phyloP scores from a whole-genome alignment of 2,113 vertebrate genomes.

The Prunella fulvescens region DNA sequence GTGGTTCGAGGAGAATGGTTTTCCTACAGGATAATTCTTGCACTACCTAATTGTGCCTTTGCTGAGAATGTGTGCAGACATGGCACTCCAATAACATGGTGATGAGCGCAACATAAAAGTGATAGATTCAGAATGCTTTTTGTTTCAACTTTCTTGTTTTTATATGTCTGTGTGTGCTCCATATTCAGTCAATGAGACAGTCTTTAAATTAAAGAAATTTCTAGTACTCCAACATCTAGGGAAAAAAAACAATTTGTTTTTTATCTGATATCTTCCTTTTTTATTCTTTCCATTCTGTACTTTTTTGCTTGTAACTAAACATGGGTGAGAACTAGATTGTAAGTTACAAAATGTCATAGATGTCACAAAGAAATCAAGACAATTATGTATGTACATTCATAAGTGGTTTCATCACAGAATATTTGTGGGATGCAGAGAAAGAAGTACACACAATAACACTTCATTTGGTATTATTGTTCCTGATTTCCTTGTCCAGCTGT shows the following conservation, averaged over 20 bases:
- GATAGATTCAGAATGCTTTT: neutral
- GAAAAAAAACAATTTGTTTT: neutral
- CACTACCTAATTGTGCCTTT: neutral
- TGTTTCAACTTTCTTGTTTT: neutral
- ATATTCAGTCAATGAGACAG: neutral
- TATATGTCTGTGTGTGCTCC: neutral
- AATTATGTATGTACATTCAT: neutral
- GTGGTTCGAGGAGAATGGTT: neutral
- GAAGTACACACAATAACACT: neutral
- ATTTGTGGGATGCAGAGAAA: neutral
- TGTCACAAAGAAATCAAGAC: neutral
- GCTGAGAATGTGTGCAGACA: neutral
- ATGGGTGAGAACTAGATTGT: neutral
- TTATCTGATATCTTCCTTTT: neutral
- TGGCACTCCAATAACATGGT: neutral
- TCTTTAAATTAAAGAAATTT: neutral
- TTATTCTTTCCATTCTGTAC: neutral
- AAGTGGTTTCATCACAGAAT: neutral
- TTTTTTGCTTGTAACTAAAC: neutral
- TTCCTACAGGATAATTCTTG: conserved; percentile 18
- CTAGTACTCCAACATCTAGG: neutral
- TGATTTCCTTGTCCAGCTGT: neutral
- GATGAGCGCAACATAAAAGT: neutral
- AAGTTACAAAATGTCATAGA: neutral
- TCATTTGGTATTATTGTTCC: neutral